These are phyloP conservation scores for Trematocara caparti DNA, from an alignment of 2,797 vertebrate genomes.

Conservation along the genomic window DNA sequence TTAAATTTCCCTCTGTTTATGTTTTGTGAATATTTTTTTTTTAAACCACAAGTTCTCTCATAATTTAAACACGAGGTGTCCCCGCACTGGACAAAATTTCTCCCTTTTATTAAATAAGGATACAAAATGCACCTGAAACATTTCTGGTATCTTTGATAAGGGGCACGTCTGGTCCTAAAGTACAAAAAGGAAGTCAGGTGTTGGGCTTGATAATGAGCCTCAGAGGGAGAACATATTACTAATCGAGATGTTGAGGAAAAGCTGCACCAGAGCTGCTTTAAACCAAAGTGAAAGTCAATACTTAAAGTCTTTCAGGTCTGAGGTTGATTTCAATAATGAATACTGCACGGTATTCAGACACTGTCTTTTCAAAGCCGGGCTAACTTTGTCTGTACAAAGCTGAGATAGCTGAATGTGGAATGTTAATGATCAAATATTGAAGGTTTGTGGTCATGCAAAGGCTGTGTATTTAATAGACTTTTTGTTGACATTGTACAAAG, in stretches of 20 bases:
- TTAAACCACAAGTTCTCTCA: neutral
- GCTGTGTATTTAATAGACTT: neutral
- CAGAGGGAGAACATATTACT: conserved; percentile 22
- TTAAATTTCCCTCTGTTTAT: conserved; percentile 6
- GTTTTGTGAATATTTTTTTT: neutral
- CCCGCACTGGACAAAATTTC: neutral
- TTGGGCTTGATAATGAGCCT: conserved; percentile 52
- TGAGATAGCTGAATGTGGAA: neutral
- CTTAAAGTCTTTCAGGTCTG: neutral
- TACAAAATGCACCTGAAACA: neutral
- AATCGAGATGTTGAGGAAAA: conserved; percentile 26
- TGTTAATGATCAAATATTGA: neutral
- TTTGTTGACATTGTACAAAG: neutral
- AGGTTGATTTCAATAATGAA: neutral
- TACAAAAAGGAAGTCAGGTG: conserved; percentile 40
- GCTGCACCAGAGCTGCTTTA: neutral
- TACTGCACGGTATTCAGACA: neutral
- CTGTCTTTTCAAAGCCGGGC: neutral
- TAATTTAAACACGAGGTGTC: neutral
- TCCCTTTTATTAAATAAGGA: conserved; percentile 2
- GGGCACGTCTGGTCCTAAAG: conserved; percentile 3
- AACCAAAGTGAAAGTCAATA: neutral
- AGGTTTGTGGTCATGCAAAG: neutral
- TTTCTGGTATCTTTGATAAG: conserved; percentile 30
- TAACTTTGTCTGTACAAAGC: neutral